These are phyloP conservation scores for Petrocephalus microphthalmus DNA, from an alignment of 2,113 vertebrate species.

Conservation along the genomic window DNA sequence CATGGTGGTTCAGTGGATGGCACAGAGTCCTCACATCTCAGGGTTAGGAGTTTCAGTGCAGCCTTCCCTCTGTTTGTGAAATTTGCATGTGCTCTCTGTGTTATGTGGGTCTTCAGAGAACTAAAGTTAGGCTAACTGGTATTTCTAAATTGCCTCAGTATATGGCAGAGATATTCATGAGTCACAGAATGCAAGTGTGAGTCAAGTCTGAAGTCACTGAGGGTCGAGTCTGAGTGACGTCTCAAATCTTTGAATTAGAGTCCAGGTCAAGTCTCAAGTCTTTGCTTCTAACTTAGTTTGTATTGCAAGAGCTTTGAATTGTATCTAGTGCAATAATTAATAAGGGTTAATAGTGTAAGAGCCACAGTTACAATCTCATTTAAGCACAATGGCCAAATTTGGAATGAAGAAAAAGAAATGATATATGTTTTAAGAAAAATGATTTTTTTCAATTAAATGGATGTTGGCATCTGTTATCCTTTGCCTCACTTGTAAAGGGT, in stretches of 20 bases:
- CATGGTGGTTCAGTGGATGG: not conserved
- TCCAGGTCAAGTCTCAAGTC: not conserved
- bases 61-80: not conserved
- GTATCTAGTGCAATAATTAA: not conserved
- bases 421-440: not conserved
- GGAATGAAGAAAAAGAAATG: not conserved
- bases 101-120: not conserved
- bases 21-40: not conserved
- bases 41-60: not conserved
- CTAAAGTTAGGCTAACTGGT: not conserved
- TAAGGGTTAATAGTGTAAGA: not conserved
- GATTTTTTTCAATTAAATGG: not conserved
- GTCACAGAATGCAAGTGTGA: not conserved
- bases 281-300: too few species aligned
- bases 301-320: not conserved
- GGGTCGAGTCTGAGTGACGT: not conserved
- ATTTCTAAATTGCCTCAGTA: not conserved
- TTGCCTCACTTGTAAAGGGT: not conserved
- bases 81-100: not conserved
- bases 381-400: not conserved
- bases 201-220: not conserved
- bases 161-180: not conserved
- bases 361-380: not conserved
- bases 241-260: not conserved
- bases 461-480: not conserved